Evolutionary conservation across 1,140 invertebrate species (phyloP).

Genomic region (Cardiocondyla obscurior): DNA sequence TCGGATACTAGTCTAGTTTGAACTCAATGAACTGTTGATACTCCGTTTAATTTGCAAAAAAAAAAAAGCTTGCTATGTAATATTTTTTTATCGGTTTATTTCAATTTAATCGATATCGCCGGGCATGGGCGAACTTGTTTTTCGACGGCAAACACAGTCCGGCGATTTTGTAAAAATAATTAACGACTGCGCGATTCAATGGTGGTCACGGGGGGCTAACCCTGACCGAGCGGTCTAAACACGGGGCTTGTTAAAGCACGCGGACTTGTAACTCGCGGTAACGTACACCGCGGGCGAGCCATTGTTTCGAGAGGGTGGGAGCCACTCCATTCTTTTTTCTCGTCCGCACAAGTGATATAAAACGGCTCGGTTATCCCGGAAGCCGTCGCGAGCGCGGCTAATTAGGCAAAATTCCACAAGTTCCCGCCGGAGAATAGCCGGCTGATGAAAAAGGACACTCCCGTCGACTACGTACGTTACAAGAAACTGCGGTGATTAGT

Average conservation of each 20-base stretch:
- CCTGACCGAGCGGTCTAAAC: conserved; percentile 69
- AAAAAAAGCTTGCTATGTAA: neutral
- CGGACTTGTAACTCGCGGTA: conserved; percentile 71
- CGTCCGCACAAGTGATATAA: conserved; percentile 60
- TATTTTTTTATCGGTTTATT: conserved; percentile 30
- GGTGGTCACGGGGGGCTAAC: conserved; percentile 16
- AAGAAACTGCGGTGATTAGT: conserved; percentile 61
- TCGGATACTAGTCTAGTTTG: neutral
- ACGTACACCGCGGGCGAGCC: conserved; percentile 68
- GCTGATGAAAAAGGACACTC: conserved; percentile 57
- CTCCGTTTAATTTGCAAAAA: neutral
- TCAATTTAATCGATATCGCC: too few species aligned
- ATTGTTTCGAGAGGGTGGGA: conserved; percentile 69
- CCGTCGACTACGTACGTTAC: conserved; percentile 20
- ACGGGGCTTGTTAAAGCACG: conserved; percentile 74
- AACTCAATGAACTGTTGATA: neutral
- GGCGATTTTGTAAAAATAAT: conserved; percentile 74
- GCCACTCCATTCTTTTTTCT: conserved; percentile 58
- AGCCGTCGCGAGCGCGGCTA: conserved; percentile 57
- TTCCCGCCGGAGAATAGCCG: conserved; percentile 20
- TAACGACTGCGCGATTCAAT: conserved; percentile 59
- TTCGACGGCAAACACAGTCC: conserved; percentile 45
- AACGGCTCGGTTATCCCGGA: conserved; percentile 60
- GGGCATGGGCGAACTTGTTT: neutral
- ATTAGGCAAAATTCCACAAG: conserved; percentile 65